Evolutionary conservation across 1,140 invertebrate species (phyloP).

Genomic region (Ceratina australensis): DNA sequence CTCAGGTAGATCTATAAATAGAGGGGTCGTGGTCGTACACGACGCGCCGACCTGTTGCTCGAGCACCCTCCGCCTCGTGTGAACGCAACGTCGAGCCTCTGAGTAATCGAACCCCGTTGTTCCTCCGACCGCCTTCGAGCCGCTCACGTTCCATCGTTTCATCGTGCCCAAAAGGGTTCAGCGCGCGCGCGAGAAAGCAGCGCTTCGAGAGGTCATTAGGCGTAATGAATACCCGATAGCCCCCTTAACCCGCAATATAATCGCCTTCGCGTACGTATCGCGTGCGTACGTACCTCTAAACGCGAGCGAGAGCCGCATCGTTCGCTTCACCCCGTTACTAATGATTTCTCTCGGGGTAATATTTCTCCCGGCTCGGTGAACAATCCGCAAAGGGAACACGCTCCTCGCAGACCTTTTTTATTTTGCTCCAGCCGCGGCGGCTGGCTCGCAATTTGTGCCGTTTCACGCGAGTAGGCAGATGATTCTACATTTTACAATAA

Average conservation of each 20-base stretch:
- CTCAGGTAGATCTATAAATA: constrained; percentile 75
- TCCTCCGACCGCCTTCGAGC: constrained; percentile 56
- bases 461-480: constrained; percentile 3
- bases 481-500: constrained; percentile 11
- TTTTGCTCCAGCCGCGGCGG: neutral
- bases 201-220: constrained; percentile 64
- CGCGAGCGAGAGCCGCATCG: constrained; percentile 19
- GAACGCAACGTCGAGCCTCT: constrained; percentile 71
- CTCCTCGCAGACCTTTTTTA: neutral
- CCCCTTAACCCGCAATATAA: constrained; percentile 61
- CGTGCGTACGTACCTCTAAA: constrained; percentile 41
- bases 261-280: constrained; percentile 26
- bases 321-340: constrained; percentile 19
- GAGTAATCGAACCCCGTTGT: constrained; percentile 74
- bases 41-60: constrained; percentile 76
- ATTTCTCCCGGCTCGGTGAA: constrained; percentile 9
- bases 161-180: constrained; percentile 60
- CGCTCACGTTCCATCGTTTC: constrained; percentile 57
- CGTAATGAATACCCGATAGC: constrained; percentile 64
- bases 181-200: constrained; percentile 10
- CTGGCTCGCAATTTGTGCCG: constrained; percentile 9
- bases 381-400: constrained; percentile 4
- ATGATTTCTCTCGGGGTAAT: constrained; percentile 50
- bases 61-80: constrained; percentile 70
- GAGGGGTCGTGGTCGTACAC: constrained; percentile 60